phyloP scores from a whole-genome alignment of 2,888 invertebrate genomes.

The Tenthredo mesomela region DNA sequence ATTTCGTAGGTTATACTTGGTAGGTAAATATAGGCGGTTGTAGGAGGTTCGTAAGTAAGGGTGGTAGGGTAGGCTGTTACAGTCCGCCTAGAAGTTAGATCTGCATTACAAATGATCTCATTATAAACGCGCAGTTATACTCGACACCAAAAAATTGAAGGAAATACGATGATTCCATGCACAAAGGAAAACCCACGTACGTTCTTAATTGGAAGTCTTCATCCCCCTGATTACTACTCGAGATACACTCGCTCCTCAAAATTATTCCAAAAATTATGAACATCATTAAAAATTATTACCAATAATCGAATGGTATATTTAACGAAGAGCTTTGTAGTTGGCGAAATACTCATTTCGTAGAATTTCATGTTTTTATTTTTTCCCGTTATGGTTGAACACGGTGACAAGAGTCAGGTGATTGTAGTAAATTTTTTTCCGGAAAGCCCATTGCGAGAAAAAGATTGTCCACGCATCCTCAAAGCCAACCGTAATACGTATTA shows the following conservation, averaged over 20 bases:
- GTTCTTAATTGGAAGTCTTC: constrained; percentile 8
- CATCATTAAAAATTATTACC: background rate
- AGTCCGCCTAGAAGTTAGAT: constrained; percentile 52
- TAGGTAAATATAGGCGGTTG: constrained; percentile 37
- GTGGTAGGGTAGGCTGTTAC: constrained; percentile 41
- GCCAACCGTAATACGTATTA: constrained; percentile 49
- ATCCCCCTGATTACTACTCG: background rate
- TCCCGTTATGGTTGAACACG: background rate
- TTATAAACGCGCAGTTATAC: constrained; percentile 44
- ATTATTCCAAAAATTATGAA: background rate
- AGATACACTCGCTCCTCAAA: background rate
- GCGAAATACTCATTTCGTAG: background rate
- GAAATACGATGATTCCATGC: constrained; percentile 44
- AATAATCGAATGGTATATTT: background rate
- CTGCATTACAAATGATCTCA: constrained; percentile 52
- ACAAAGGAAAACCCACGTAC: constrained; percentile 43
- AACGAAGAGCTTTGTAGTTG: background rate
- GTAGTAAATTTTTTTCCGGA: constrained; percentile 7
- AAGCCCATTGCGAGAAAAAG: constrained; percentile 36
- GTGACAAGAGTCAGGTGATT: background rate
- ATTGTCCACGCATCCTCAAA: constrained; percentile 53
- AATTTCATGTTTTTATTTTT: background rate
- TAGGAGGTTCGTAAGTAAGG: constrained; percentile 41
- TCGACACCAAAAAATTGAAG: constrained; percentile 44
- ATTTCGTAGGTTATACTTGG: constrained; percentile 51